Conservation (phyloP, 2,797 vertebrate species). For the Hypotaenidia philippensis region DNA sequence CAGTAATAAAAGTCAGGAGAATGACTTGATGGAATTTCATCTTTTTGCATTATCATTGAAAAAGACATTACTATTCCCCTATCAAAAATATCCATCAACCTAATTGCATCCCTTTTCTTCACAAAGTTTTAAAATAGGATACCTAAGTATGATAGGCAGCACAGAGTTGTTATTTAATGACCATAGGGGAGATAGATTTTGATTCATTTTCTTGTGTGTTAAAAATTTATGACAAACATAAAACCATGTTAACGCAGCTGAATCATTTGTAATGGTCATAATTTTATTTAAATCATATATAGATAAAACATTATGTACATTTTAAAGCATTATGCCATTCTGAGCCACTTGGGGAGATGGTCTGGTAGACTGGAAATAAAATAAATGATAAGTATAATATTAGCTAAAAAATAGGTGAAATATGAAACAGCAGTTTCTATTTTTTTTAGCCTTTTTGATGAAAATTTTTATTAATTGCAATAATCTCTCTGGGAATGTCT, state of each 20-base stretch:
- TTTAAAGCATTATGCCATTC: slow-evolving; percentile 32
- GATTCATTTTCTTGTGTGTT: slow-evolving; percentile 56
- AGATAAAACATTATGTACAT: slow-evolving; percentile 62
- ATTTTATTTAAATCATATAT: slow-evolving; percentile 67
- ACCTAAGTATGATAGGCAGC: slow-evolving; percentile 56
- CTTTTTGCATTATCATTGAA: slow-evolving; percentile 57
- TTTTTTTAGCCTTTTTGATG: neutral
- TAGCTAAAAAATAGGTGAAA: neutral
- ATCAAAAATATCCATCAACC: slow-evolving; percentile 72
- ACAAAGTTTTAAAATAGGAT: slow-evolving; percentile 61
- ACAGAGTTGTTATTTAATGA: slow-evolving; percentile 68
- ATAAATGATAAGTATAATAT: neutral
- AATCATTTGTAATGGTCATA: slow-evolving; percentile 65
- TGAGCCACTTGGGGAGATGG: neutral
- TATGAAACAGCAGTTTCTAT: neutral
- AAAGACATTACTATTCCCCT: slow-evolving; percentile 66
- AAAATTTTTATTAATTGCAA: neutral
- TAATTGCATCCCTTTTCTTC: slow-evolving; percentile 65
- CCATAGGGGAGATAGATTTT: slow-evolving; percentile 44
- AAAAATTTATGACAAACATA: slow-evolving; percentile 75
- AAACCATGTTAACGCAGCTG: slow-evolving; percentile 45
- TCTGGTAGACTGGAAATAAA: neutral
- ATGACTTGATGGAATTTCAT: slow-evolving; percentile 50
- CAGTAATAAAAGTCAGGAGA: slow-evolving; percentile 57
- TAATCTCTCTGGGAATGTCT: neutral